These are phyloP conservation scores for Malaclemys terrapin DNA, from an alignment of 2,113 vertebrate genomes.

Conservation along the genomic window DNA sequence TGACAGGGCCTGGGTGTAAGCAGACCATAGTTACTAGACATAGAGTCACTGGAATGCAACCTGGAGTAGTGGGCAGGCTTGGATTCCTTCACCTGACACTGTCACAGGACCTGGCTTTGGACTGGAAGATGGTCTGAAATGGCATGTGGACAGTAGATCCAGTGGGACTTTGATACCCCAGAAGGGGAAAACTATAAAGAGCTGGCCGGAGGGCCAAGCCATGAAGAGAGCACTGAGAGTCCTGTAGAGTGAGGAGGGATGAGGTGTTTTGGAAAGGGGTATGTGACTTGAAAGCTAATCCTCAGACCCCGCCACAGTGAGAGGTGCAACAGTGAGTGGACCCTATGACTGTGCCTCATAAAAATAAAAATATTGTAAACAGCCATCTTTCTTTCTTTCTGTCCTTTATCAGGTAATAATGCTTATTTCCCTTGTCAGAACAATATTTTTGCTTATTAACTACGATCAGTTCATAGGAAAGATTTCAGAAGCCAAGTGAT, in stretches of 20 bases:
- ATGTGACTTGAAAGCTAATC: not conserved
- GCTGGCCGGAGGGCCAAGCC: too few species aligned
- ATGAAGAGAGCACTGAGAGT: too few species aligned
- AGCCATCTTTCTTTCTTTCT: not conserved
- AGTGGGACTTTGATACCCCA: too few species aligned
- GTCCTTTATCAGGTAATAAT: not conserved
- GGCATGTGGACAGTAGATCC: too few species aligned
- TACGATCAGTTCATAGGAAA: not conserved
- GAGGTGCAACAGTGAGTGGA: not conserved
- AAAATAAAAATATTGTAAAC: not conserved
- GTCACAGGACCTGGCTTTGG: too few species aligned
- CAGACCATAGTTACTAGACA: too few species aligned
- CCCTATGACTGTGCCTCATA: not conserved
- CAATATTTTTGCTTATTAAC: not conserved
- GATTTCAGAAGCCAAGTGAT: not conserved
- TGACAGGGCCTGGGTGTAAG: too few species aligned
- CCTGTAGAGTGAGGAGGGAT: not conserved
- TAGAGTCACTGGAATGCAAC: too few species aligned
- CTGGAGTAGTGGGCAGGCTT: too few species aligned
- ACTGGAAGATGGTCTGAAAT: too few species aligned
- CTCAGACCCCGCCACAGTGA: not conserved
- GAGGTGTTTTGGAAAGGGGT: not conserved
- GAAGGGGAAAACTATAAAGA: too few species aligned
- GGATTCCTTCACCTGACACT: too few species aligned
- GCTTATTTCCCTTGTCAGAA: not conserved